These are phyloP conservation scores for Heliothis subflexa DNA, from an alignment of 1,140 invertebrate genomes.

Conservation along the genomic window DNA sequence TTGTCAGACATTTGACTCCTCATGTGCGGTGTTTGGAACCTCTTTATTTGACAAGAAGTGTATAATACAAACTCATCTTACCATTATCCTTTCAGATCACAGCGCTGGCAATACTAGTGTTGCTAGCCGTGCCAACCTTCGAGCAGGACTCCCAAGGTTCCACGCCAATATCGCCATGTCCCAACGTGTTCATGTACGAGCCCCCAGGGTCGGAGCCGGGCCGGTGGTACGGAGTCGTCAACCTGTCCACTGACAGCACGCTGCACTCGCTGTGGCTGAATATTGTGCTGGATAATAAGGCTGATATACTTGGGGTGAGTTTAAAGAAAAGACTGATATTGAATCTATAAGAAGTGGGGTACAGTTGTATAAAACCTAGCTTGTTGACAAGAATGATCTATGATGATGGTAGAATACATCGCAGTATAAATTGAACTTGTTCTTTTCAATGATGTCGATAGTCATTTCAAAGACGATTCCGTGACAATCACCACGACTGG, in stretches of 20 bases:
- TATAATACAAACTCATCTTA: neutral
- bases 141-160: constrained; percentile 50
- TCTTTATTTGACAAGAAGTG: neutral
- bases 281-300: constrained; percentile 78
- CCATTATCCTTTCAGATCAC: constrained; percentile 21
- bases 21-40: too few species aligned
- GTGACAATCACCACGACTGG: too few species aligned
- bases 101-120: constrained; percentile 56
- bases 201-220: constrained; percentile 71
- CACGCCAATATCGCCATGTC: constrained; percentile 76
- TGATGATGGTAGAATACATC: too few species aligned
- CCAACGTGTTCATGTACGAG: constrained; percentile 82
- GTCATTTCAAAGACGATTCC: too few species aligned
- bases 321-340: neutral
- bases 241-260: constrained; percentile 78
- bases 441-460: too few species aligned
- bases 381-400: too few species aligned
- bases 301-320: constrained; percentile 81
- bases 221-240: constrained; percentile 78
- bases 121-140: constrained; percentile 53
- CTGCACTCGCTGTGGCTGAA: constrained; percentile 82
- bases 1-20: too few species aligned
- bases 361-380: too few species aligned
- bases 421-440: too few species aligned
- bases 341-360: too few species aligned